These are phyloP conservation scores for Meteorus sp. DNA, from an alignment of 1,140 invertebrate species.

Conservation along the genomic window DNA sequence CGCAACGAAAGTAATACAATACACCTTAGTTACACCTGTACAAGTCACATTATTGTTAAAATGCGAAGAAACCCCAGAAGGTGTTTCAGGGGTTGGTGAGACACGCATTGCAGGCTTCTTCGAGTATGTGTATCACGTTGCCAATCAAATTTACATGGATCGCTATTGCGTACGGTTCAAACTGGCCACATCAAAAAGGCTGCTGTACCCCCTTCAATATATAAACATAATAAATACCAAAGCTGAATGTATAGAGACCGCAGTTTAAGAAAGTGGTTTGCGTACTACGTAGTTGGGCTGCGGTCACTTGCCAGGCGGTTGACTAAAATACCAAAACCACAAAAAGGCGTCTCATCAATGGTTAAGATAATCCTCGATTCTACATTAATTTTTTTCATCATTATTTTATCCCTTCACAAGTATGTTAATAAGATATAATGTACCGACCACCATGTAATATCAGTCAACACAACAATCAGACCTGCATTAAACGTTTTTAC, in stretches of 20 bases:
- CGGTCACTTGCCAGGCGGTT: slow-evolving; percentile 52
- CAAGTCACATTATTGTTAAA: too few relatives aligned
- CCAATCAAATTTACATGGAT: slow-evolving; percentile 11
- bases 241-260: slow-evolving; percentile 3
- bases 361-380: slow-evolving; percentile 5
- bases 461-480: too few relatives aligned
- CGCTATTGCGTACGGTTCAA: slow-evolving; percentile 1
- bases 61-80: too few relatives aligned
- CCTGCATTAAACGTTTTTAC: too few relatives aligned
- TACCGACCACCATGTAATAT: too few relatives aligned
- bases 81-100: too few relatives aligned
- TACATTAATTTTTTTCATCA: background rate
- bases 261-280: slow-evolving; percentile 51
- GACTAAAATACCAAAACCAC: slow-evolving; percentile 51
- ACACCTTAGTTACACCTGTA: slow-evolving; percentile 40
- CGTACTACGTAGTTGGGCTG: slow-evolving; percentile 52
- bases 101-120: slow-evolving; percentile 26
- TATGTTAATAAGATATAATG: background rate
- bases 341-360: slow-evolving; percentile 27
- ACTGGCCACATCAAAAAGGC: background rate
- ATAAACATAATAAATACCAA: too few relatives aligned
- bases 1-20: slow-evolving; percentile 46
- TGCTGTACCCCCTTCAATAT: slow-evolving; percentile 22
- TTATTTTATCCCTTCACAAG: background rate
- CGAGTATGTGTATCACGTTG: slow-evolving; percentile 38